These are phyloP conservation scores for Eremobia ochroleuca DNA, from an alignment of 2,888 invertebrate species.

Conservation along the genomic window DNA sequence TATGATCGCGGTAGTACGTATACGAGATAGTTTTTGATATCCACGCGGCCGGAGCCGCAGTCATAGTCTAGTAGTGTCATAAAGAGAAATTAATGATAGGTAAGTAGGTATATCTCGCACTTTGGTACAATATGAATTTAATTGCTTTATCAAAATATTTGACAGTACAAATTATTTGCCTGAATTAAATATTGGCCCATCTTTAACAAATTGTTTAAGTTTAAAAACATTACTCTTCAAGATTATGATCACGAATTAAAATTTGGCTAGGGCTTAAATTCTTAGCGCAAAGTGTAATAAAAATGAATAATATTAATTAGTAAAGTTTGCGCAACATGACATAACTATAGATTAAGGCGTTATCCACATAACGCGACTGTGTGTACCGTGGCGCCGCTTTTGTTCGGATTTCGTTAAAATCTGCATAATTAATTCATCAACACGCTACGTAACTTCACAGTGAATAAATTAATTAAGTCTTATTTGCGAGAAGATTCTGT, in stretches of 20 bases:
- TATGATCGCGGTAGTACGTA: too few species aligned
- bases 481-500: constrained; percentile 79
- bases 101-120: background rate
- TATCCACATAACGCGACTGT: constrained; percentile 61
- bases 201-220: constrained; percentile 28
- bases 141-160: constrained; percentile 21
- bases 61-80: background rate
- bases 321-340: constrained; percentile 51
- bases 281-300: constrained; percentile 53
- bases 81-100: background rate
- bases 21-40: background rate
- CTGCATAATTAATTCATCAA: constrained; percentile 84
- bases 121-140: constrained; percentile 10
- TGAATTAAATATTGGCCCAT: constrained; percentile 27
- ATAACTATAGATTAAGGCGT: constrained; percentile 64
- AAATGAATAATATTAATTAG: constrained; percentile 54
- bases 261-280: constrained; percentile 36
- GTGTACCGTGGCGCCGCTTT: constrained; percentile 70
- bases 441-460: constrained; percentile 85
- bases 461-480: constrained; percentile 86
- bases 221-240: constrained; percentile 40
- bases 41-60: background rate
- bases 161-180: background rate
- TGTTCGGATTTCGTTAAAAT: constrained; percentile 77
- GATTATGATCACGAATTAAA: constrained; percentile 46